Conservation (phyloP, 2,113 vertebrate species). For the Melospiza melodia region DNA sequence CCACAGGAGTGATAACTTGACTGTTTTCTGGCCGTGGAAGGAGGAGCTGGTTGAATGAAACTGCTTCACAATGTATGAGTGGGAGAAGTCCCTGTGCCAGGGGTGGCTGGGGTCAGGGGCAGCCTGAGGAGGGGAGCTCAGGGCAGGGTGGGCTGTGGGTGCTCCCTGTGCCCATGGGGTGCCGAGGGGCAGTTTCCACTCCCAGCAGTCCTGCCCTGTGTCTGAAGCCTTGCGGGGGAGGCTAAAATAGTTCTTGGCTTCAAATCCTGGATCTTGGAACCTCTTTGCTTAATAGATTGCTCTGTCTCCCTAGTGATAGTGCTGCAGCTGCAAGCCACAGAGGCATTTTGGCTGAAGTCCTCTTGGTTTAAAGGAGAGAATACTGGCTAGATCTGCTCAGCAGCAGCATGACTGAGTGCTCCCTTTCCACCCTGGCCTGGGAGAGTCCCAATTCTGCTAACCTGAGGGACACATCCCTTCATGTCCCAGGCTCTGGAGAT, state of each 20-base stretch:
- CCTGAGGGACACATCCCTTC: not conserved
- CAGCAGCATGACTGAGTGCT: slow-evolving; percentile 1
- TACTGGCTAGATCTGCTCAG: not conserved
- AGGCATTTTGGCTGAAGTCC: slow-evolving; percentile 43
- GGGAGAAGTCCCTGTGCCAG: not conserved
- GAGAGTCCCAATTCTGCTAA: not conserved
- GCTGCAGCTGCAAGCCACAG: slow-evolving; percentile 58
- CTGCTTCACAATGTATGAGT: accelerated
- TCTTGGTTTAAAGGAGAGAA: slow-evolving; percentile 8
- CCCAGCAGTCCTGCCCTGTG: not conserved
- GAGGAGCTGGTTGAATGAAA: not conserved
- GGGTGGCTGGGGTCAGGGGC: not conserved
- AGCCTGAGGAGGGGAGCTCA: accelerated
- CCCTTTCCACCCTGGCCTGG: not conserved
- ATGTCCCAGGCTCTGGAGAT: not conserved
- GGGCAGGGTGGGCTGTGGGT: not conserved
- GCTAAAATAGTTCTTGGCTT: slow-evolving; percentile 48
- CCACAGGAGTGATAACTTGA: not conserved
- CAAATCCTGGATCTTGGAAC: not conserved
- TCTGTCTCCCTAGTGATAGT: slow-evolving; percentile 32
- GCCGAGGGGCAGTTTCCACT: not conserved
- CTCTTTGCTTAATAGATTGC: slow-evolving; percentile 41
- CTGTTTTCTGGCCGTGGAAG: not conserved
- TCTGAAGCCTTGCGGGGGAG: not conserved
- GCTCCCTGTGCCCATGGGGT: accelerated